Evolutionary conservation across 2,888 invertebrate species (phyloP).

Genomic region (Ophonus ardosiacus): DNA sequence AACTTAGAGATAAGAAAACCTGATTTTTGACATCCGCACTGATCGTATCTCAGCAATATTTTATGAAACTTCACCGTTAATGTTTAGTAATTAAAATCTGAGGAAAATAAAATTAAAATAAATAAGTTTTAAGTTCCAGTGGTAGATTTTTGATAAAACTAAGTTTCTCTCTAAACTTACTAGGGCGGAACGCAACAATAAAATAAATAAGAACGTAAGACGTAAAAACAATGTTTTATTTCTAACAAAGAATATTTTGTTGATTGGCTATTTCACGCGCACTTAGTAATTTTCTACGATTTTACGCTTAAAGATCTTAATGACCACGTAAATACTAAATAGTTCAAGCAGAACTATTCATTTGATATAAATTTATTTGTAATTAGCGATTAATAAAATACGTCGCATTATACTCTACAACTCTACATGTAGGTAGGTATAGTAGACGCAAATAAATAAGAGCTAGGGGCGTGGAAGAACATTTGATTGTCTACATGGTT

Average conservation of each 20-base stretch:
- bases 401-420: background rate
- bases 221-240: background rate
- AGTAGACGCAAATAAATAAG: no score
- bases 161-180: slow-evolving; percentile 30
- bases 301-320: background rate
- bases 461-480: no score
- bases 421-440: background rate
- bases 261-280: background rate
- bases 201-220: background rate
- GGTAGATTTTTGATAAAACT: slow-evolving; percentile 3
- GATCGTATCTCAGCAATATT: background rate
- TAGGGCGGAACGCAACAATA: background rate
- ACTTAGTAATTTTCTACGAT: background rate
- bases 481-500: no score
- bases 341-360: background rate
- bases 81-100: slow-evolving; percentile 41
- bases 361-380: background rate
- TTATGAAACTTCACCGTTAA: slow-evolving; percentile 14
- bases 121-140: slow-evolving; percentile 24
- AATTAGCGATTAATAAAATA: background rate
- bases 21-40: no score
- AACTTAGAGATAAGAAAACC: background rate
- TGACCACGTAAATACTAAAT: background rate
- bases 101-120: background rate
- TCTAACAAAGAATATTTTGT: background rate